phyloP scores from a whole-genome alignment of 2,797 vertebrate genomes.

The Enteromius thamalakanensis region DNA sequence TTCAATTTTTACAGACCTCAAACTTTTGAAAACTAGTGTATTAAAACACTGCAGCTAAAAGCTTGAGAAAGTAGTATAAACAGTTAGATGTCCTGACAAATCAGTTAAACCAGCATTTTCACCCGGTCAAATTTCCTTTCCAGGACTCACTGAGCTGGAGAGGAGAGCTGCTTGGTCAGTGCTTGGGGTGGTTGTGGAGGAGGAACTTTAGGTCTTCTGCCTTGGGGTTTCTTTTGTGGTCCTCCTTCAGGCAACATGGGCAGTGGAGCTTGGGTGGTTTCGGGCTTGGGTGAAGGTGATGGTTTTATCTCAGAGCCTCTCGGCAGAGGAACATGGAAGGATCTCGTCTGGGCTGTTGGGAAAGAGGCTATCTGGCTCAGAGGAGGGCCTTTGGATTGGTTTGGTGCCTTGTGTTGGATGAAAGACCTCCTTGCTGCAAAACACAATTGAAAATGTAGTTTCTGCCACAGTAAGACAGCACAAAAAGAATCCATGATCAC shows the following conservation, averaged over 20 bases:
- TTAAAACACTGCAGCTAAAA: background rate
- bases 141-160: conserved; percentile 33
- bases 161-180: conserved; percentile 64
- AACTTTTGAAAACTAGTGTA: conserved; percentile 2
- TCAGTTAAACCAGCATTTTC: background rate
- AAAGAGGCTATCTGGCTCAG: conserved; percentile 3
- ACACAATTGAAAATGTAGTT: background rate
- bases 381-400: conserved; percentile 48
- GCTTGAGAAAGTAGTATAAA: background rate
- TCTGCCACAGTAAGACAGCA: background rate
- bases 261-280: conserved; percentile 23
- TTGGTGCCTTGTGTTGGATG: conserved; percentile 59
- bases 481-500: background rate
- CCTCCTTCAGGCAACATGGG: conserved; percentile 59
- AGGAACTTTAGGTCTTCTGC: conserved; percentile 75
- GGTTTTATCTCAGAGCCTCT: conserved; percentile 39
- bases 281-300: conserved; percentile 27
- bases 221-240: conserved; percentile 61
- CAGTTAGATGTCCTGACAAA: background rate
- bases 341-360: conserved; percentile 37
- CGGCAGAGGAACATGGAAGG: conserved; percentile 6
- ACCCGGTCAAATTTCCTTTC: background rate
- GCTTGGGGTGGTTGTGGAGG: conserved; percentile 77
- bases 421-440: conserved; percentile 70
- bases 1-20: background rate